phyloP scores from a whole-genome alignment of 92 coral and sea anemone species.

The Plumapathes pennacea region DNA sequence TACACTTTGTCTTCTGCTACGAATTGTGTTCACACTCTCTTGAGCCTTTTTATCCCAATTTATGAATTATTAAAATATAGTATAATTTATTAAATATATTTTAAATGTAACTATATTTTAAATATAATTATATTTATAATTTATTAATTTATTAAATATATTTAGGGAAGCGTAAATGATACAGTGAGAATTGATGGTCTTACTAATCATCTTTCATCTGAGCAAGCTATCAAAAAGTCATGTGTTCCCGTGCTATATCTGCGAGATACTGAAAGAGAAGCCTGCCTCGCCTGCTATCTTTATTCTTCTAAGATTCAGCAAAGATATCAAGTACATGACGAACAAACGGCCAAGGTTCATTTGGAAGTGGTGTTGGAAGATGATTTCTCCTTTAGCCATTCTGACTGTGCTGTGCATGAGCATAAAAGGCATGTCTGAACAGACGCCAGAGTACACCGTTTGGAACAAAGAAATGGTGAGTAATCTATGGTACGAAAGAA shows the following conservation, averaged over 20 bases:
- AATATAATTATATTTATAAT: too few species aligned
- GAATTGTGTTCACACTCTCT: too few species aligned
- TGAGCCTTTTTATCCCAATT: too few species aligned
- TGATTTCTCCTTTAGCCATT: slow-evolving; percentile 90
- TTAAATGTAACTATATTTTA: too few species aligned
- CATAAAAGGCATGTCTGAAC: slow-evolving; percentile 74
- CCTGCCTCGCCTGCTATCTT: too few species aligned
- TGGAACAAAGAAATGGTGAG: slow-evolving; percentile 84
- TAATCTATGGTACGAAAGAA: background rate
- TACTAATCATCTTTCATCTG: background rate
- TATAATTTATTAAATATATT: too few species aligned
- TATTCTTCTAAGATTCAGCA: slow-evolving; percentile 67
- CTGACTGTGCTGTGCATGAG: slow-evolving; percentile 84
- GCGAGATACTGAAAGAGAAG: background rate
- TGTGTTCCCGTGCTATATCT: background rate
- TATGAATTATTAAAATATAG: too few species aligned
- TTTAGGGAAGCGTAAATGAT: too few species aligned
- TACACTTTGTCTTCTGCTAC: too few species aligned
- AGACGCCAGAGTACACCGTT: slow-evolving; percentile 45
- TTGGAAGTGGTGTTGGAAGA: slow-evolving; percentile 99
- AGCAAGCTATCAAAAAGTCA: background rate
- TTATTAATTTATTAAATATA: too few species aligned
- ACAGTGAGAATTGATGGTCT: too few species aligned
- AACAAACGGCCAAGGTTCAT: slow-evolving; percentile 96
- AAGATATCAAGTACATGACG: slow-evolving; percentile 96